phyloP scores from a whole-genome alignment of 2,113 vertebrate species.

The Coptodon rendalli region DNA sequence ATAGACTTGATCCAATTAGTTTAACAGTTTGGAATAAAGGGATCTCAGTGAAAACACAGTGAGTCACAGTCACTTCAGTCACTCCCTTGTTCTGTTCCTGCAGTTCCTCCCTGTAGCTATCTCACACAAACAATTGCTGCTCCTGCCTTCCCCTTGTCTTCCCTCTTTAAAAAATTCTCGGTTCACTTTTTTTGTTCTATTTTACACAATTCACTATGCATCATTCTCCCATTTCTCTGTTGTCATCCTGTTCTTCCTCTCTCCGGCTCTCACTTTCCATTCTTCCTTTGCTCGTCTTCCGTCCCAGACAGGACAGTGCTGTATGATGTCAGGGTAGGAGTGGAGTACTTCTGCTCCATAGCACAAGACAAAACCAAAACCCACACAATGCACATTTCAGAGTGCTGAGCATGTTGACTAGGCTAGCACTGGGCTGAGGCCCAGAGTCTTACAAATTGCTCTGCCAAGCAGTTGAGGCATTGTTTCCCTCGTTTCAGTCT shows the following conservation, averaged over 20 bases:
- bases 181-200: constrained; percentile 6
- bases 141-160: background rate
- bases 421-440: constrained; percentile 1
- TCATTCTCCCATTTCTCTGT: constrained; percentile 5
- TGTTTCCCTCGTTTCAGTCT: constrained; percentile 1
- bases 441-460: constrained; percentile 21
- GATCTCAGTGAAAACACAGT: constrained; percentile 26
- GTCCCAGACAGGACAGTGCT: constrained; percentile 17
- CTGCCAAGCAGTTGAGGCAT: constrained; percentile 24
- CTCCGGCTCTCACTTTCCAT: constrained; percentile 13
- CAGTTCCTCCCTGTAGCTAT: constrained; percentile 1
- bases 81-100: background rate
- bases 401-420: constrained; percentile 28
- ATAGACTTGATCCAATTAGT: constrained; percentile 55
- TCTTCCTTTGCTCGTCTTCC: constrained; percentile 1
- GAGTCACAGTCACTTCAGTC: constrained; percentile 18
- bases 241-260: background rate
- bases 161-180: background rate
- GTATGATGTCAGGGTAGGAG: constrained; percentile 49
- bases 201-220: constrained; percentile 25
- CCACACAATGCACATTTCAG: constrained; percentile 24
- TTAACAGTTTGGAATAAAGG: constrained; percentile 52
- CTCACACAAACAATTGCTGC: background rate
- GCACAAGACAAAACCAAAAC: constrained; percentile 40
- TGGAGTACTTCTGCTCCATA: constrained; percentile 48